Base-by-base conservation (phyloP, 2,888 invertebrate genomes). In the Ormyrus pomaceus region DNA sequence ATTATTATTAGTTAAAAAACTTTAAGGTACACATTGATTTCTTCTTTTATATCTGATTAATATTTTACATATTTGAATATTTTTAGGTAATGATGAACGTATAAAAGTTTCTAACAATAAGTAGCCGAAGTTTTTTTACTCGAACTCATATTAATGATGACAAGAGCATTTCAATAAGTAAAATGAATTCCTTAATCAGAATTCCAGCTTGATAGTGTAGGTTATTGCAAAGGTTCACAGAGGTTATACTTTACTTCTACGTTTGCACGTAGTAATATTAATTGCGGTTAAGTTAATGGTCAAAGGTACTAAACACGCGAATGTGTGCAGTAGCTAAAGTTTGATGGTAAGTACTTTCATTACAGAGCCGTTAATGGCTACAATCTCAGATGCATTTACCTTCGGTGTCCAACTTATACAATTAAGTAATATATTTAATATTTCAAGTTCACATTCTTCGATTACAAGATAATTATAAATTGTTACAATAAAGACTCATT, bases 301-400 rank as follows among this genome's bases (percentile, higher is more conserved):
- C 61, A 62, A 46, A 50, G 56, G 62, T 58, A n/a, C 73, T 79
- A 73, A 68, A 68, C 56, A 53, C 45, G 46, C 66, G 58, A 9
- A 34, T 45, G 55, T 19, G n/a, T 46, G n/a, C 62, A 65, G 46
- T 13, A 65, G 68, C 68, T 62, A 64, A 48, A 69, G 50, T 73
- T 73, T 73, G 56, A 79, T 48, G 50, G 50, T 79, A 19, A 51
- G 11, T 62, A 69, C 56, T 73, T 56, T 62, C 73, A 69, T 79
- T 62, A 79, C 55, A 69, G 68, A 73, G 56, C 56, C 62, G 73
- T 68, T 79, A 79, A 79, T 79, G 13, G 69, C 78, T 45, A 56
- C 11, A 79, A 73, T 79, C 73, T 73, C 56, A 62, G 1, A 34
- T 51, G 55, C 53, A 73, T 51, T 56, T 58, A 56, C 50, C 51